Percentiles rank a stretch among this genome's conserved stretches.
Conservation (phyloP, 2,113 vertebrate species). For the Triplophysa siluroides region DNA sequence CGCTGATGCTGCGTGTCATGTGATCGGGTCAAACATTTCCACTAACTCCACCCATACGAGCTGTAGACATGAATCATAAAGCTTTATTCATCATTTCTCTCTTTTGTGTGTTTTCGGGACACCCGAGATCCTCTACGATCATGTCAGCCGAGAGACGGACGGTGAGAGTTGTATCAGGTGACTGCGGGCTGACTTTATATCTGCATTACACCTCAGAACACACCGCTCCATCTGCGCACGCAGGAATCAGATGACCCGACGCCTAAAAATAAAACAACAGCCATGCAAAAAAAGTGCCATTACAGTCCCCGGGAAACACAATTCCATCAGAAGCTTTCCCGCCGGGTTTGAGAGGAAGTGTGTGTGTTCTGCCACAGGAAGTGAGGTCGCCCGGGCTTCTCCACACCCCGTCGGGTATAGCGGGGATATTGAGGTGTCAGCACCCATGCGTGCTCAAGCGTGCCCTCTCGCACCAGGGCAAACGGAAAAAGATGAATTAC, state of each 20-base stretch:
- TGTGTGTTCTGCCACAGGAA: conserved; percentile 68
- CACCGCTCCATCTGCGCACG: conserved; percentile 3
- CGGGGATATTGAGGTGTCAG: conserved; percentile 73
- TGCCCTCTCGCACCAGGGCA: conserved; percentile 47
- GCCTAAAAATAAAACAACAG: conserved; percentile 13
- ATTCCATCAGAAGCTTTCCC: conserved; percentile 43
- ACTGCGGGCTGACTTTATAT: conserved; percentile 38
- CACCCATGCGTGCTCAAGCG: conserved; percentile 43
- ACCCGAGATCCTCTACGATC: no score
- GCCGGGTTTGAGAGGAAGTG: conserved; percentile 71
- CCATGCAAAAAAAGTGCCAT: conserved; percentile 20
- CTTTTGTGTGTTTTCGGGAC: no score
- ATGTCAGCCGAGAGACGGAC: no score
- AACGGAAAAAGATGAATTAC: conserved; percentile 44
- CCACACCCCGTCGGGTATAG: conserved; percentile 67
- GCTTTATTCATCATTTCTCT: no score
- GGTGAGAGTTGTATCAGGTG: conserved; percentile 37
- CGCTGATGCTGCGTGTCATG: no score
- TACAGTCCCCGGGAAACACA: conserved; percentile 31
- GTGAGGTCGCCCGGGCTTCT: conserved; percentile 58
- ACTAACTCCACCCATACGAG: no score
- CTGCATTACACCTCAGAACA: conserved; percentile 30
- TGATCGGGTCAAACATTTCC: no score
- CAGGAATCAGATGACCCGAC: neutral
- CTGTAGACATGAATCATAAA: no score